phyloP scores from a whole-genome alignment of 1,140 invertebrate genomes.

The Monomorium pharaonis region DNA sequence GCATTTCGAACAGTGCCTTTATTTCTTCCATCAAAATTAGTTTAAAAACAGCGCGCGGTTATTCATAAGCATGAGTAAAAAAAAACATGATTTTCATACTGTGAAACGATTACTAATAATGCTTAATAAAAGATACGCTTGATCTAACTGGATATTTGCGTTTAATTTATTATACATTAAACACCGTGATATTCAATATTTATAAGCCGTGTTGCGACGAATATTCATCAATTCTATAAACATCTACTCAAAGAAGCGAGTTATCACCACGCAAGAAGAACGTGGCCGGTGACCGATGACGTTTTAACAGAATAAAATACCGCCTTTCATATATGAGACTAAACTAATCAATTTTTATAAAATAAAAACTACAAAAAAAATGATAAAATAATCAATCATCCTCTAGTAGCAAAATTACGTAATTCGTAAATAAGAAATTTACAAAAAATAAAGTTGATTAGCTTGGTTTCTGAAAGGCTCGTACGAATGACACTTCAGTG shows the following conservation, averaged over 20 bases:
- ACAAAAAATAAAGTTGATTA: background rate
- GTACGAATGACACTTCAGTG: background rate
- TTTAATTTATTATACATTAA: background rate
- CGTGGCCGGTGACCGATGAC: background rate
- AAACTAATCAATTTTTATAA: background rate
- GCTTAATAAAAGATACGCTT: background rate
- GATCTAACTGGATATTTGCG: background rate
- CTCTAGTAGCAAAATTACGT: background rate
- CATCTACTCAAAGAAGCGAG: background rate
- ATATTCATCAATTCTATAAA: background rate
- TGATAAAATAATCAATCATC: background rate
- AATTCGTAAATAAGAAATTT: background rate
- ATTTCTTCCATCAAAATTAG: conserved; percentile 11
- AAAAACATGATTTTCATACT: background rate
- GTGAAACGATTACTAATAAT: background rate
- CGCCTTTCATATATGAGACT: background rate
- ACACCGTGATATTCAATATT: background rate
- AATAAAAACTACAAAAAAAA: background rate
- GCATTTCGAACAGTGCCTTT: background rate
- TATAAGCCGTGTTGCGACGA: background rate
- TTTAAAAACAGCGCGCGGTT: background rate
- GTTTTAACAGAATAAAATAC: background rate
- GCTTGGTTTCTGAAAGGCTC: background rate
- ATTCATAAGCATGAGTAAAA: background rate
- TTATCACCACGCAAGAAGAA: background rate